These are phyloP conservation scores for Drosophila nr. fundita DNA, from an alignment of 2,888 invertebrate species.

Conservation along the genomic window DNA sequence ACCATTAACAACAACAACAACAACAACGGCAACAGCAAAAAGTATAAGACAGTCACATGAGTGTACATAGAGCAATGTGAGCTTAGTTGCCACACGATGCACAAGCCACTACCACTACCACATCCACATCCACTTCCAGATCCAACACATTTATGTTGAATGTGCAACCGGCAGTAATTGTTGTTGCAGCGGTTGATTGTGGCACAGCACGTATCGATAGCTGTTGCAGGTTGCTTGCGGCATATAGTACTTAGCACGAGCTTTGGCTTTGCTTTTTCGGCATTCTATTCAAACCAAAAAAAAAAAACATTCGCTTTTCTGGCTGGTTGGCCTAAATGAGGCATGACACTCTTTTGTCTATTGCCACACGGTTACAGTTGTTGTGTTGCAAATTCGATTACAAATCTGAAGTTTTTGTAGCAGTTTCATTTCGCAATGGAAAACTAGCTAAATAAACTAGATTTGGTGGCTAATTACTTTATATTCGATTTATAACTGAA, in stretches of 20 bases:
- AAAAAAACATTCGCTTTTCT: slow-evolving; percentile 14
- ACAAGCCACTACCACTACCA: slow-evolving; percentile 38
- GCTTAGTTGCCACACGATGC: slow-evolving; percentile 42
- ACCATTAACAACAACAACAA: slow-evolving; percentile 60
- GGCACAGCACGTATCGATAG: slow-evolving; percentile 17
- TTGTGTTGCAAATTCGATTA: slow-evolving; percentile 27
- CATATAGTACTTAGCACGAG: slow-evolving; percentile 3
- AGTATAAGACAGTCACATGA: slow-evolving; percentile 32
- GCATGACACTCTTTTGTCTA: slow-evolving; percentile 18
- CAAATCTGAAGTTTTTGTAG: background rate
- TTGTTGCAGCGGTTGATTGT: slow-evolving; percentile 39
- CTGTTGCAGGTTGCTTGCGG: slow-evolving; percentile 32
- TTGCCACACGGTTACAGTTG: slow-evolving; percentile 19
- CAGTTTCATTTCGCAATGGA: background rate
- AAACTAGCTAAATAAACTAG: too few species aligned
- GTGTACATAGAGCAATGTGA: slow-evolving; percentile 57
- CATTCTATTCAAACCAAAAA: slow-evolving; percentile 8
- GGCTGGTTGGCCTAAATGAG: slow-evolving; percentile 56
- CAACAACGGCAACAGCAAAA: slow-evolving; percentile 33
- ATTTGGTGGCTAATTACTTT: too few species aligned
- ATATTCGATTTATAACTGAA: background rate
- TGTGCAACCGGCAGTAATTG: slow-evolving; percentile 53
- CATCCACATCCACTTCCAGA: slow-evolving; percentile 31
- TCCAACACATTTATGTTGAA: slow-evolving; percentile 23
- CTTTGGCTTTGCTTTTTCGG: slow-evolving; percentile 20